Evolutionary conservation across 2,797 vertebrate genomes (phyloP), one percentile per base, ranked within the genome.

Genomic region (Melanotaenia parkinsoni): DNA sequence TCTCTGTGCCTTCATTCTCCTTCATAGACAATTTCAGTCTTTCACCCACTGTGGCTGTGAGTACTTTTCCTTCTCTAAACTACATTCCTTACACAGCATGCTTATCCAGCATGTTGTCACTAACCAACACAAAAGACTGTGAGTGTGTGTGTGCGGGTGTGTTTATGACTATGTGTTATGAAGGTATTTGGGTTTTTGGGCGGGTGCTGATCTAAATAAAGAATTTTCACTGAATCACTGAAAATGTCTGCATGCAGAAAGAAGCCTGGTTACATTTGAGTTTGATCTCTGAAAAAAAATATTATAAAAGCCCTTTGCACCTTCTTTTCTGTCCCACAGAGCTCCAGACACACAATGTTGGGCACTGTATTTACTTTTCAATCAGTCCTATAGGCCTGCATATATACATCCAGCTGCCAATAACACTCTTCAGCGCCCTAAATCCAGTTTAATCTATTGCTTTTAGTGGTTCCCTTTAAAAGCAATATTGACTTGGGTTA

Each of bases 131-230:
- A 28, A 79, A 45, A 28, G 35, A 24, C 67, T 51, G 53, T 53
- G 67, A 67, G 69, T 60, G 67, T 72, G 67, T 74, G 71, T 80
- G 71, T 62, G 53, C 53, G 69, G 40, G 43, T 47, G 61, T 70
- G 37, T 85, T 76, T 67, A 38, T 53, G 70, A 53, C 57, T 53
- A 35, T 67, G 37, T 60, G 37, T 79, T 64, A 66, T 72, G 74
- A 76, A 72, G 79, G 68, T 77, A 74, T 86, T 85, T 63, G 60
- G 37, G 45, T 69, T 73, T 11, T 63, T 67, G 74, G 72, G 57
- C 2, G 38, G 65, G 22, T 75, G 58, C 66, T 63, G 76, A 58
- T 68, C 70, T 85, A 84, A 74, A 60, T 77, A 67, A 70, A 79
- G 77, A 67, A 12, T 56, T 62, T 37, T 75, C 14, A 56, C 54